Evolutionary conservation across 2,888 invertebrate genomes (phyloP).

Genomic region (Ashinkailepas kermadecensis): DNA sequence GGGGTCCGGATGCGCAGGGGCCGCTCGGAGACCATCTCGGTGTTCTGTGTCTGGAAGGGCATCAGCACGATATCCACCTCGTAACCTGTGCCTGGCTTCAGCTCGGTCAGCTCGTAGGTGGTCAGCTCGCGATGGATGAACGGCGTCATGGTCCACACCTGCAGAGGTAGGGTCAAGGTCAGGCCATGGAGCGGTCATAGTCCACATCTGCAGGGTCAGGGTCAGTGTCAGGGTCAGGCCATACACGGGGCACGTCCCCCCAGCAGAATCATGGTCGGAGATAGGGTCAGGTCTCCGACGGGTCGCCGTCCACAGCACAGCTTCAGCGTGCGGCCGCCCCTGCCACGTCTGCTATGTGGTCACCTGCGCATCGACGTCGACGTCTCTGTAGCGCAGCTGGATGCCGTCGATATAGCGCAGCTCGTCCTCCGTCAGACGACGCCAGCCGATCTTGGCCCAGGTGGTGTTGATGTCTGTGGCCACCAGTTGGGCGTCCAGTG

Average conservation of each 20-base stretch:
- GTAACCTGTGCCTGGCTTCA: constrained; percentile 69
- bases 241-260: too few species aligned
- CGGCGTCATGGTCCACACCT: constrained; percentile 73
- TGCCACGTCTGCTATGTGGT: not conserved
- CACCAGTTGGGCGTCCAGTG: constrained; percentile 63
- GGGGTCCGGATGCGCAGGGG: constrained; percentile 63
- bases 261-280: too few species aligned
- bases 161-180: constrained; percentile 41
- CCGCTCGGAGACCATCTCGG: constrained; percentile 65
- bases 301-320: too few species aligned
- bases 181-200: too few species aligned
- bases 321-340: too few species aligned
- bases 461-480: constrained; percentile 69
- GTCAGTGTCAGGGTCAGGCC: too few species aligned
- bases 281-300: too few species aligned
- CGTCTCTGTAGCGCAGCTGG: constrained; percentile 74
- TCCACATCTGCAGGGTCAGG: constrained; percentile 52
- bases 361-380: constrained; percentile 49
- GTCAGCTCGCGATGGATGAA: constrained; percentile 74
- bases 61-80: constrained; percentile 76
- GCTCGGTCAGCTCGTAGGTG: constrained; percentile 64
- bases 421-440: constrained; percentile 70
- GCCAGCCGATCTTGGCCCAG: constrained; percentile 70
- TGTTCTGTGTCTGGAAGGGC: constrained; percentile 64
- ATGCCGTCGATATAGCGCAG: constrained; percentile 78